Percentiles rank a stretch among this genome's conserved stretches.
Evolutionary conservation across 2,113 vertebrate species (phyloP).

Genomic region (Sapajus apella): DNA sequence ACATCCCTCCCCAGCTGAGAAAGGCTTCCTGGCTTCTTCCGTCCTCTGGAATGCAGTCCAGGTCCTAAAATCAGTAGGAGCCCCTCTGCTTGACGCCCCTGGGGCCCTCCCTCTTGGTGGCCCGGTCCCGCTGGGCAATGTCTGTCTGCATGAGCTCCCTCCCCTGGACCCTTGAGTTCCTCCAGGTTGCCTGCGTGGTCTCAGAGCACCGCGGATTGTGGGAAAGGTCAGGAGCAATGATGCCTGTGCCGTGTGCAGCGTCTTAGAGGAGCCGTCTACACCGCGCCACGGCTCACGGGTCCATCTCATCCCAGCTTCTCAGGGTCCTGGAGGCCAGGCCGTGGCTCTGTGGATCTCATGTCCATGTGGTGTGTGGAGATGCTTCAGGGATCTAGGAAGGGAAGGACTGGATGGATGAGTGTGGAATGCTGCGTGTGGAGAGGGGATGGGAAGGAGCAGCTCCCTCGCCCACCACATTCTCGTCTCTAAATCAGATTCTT

Average conservation of each 20-base stretch:
- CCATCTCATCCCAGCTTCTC: background rate
- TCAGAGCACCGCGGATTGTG: background rate
- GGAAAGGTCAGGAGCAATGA: background rate
- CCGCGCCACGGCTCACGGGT: no score
- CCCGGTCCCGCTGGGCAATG: no score
- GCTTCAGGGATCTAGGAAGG: background rate
- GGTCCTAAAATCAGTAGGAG: no score
- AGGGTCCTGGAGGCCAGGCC: background rate
- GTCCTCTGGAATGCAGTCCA: no score
- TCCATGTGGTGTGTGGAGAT: background rate
- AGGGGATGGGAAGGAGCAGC: rapidly evolving
- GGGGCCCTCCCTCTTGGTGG: background rate
- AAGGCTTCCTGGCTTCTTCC: background rate
- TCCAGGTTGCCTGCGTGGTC: background rate
- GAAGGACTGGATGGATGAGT: rapidly evolving
- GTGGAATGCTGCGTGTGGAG: rapidly evolving
- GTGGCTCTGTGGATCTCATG: background rate
- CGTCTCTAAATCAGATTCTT: background rate
- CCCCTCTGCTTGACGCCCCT: background rate
- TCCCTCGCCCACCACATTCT: background rate
- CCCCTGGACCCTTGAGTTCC: no score
- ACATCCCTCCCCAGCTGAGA: background rate
- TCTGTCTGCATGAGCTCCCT: background rate
- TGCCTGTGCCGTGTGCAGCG: background rate
- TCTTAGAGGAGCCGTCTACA: no score